phyloP scores from a whole-genome alignment of 2,797 vertebrate species.

The Crocodylus rhombifer region DNA sequence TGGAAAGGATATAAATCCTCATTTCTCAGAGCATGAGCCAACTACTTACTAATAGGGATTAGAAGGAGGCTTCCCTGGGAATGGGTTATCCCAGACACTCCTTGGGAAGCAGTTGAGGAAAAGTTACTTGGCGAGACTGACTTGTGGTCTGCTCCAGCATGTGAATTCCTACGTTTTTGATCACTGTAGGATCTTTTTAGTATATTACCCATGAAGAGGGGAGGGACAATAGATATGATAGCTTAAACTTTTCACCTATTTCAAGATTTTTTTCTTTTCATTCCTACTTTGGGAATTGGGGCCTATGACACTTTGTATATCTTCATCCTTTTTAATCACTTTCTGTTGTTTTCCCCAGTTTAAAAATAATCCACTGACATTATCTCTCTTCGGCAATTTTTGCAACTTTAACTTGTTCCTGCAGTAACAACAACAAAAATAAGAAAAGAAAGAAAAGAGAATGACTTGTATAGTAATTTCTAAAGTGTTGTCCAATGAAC shows the following conservation, averaged over 20 bases:
- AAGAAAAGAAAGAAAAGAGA: neutral
- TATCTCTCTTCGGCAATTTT: neutral
- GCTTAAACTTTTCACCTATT: neutral
- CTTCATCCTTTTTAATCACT: neutral
- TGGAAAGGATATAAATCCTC: neutral
- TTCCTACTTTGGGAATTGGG: neutral
- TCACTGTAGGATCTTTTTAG: neutral
- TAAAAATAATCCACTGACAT: neutral
- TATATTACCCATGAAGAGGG: neutral
- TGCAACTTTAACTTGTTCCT: conserved; percentile 18
- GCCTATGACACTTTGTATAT: accelerated
- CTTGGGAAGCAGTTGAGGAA: neutral
- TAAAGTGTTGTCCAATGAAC: neutral
- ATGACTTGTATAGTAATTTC: neutral
- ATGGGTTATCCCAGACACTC: neutral
- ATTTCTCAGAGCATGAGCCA: neutral
- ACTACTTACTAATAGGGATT: neutral
- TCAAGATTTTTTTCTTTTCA: conserved; percentile 3
- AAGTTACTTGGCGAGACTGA: neutral
- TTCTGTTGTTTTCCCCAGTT: neutral
- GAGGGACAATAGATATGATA: neutral
- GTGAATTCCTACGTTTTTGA: neutral
- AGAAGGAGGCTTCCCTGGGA: neutral
- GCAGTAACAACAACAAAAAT: conserved; percentile 26
- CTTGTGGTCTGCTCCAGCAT: neutral